Evolutionary conservation across 2,888 invertebrate species (phyloP), one percentile per base, ranked within the genome.

Genomic region (Tuta absoluta): DNA sequence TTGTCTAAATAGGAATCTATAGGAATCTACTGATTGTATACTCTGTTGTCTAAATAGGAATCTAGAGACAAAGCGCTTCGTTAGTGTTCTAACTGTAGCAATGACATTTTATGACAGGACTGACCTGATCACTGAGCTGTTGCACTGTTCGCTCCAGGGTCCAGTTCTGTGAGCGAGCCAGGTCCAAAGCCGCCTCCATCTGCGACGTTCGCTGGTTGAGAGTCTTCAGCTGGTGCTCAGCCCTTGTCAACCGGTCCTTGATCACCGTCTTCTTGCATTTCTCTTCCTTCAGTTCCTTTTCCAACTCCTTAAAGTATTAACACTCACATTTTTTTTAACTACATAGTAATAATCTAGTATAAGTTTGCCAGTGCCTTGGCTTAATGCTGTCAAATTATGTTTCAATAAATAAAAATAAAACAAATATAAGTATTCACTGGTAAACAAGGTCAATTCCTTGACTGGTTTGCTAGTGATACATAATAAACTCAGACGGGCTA

Each of bases 221-320:
- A 0, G 79, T 81, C 67, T 85, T 89, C 2, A 82, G 69, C 71
- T 87, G 86, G 0, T 81, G 81, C 65, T 87, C 87, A 0, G 85
- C 72, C 37, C 81, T 77, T 0, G 74, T 66, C 23, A 86, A 71
- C 0, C 84, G 81, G 11, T 87, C 85, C 68, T 69, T 81, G 7
- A 86, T 63, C 1, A 77, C 57, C 2, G 68, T 67, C 61, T 74
- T 81, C 65, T 84, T 85, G 60, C 74, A 76, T 67, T 80, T 85
- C 68, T 88, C 87, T 53, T 87, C 87, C 68, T 86, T 87, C 17
- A 91, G 66, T 48, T 84, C 82, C 67, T 82, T 88, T 73, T 89
- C 87, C 23, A 90, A 72, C 68, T 87, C 88, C 91, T 91, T 63
- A 59, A n/a, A n/a, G 3, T 0, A 45, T 45, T 7, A 28, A 28